These are phyloP conservation scores for Synergus gifuensis DNA, from an alignment of 2,888 invertebrate genomes.

Conservation along the genomic window DNA sequence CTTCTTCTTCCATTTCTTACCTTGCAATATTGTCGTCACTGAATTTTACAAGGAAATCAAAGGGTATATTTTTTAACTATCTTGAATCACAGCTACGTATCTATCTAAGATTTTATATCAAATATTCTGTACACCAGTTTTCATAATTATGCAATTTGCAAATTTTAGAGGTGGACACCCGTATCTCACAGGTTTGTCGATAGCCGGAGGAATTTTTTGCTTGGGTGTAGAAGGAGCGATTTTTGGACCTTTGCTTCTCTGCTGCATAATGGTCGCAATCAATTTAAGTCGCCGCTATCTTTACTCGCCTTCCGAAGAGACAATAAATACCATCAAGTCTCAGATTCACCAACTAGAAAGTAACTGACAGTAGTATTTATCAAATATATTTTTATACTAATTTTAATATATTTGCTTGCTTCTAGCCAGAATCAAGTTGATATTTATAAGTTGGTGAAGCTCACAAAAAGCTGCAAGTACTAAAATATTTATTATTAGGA, in stretches of 20 bases:
- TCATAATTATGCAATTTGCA: neutral
- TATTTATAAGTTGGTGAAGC: neutral
- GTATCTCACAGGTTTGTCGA: conserved; percentile 96
- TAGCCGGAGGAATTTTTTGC: conserved; percentile 99
- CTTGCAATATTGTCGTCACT: conserved; percentile 94
- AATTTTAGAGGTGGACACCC: conserved; percentile 92
- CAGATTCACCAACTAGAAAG: conserved; percentile 61
- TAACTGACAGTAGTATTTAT: conserved; percentile 35
- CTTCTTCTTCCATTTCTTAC: conserved; percentile 91
- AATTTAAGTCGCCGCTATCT: conserved; percentile 81
- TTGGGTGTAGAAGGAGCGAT: conserved; percentile 98
- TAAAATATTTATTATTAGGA: neutral
- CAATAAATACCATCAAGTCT: conserved; percentile 64
- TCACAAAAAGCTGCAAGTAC: neutral
- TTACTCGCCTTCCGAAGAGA: conserved; percentile 82
- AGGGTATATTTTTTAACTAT: conserved; percentile 83
- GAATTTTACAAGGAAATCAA: conserved; percentile 98
- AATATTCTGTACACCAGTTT: neutral
- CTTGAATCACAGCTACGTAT: neutral
- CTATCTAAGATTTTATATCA: neutral
- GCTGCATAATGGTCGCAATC: conserved; percentile 95
- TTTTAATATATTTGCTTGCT: neutral
- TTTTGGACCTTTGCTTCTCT: conserved; percentile 95
- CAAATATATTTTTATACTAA: conserved; percentile 29
- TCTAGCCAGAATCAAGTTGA: neutral